Evolutionary conservation across 1,140 invertebrate species (phyloP).

Genomic region (Pomacea maculata): DNA sequence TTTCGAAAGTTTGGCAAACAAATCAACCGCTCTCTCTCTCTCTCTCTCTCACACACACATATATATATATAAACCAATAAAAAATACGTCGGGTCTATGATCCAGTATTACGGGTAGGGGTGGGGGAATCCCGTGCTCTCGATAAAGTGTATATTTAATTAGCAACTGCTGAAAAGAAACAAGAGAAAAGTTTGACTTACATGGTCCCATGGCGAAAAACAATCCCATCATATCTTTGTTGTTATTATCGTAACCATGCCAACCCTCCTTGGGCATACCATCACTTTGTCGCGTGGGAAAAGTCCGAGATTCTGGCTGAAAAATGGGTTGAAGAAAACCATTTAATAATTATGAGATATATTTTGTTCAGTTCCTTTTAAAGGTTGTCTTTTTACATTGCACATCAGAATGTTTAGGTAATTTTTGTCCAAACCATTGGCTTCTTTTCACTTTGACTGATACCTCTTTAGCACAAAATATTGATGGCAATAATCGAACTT

Average conservation of each 20-base stretch:
- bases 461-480: not conserved
- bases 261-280: slow-evolving; percentile 30
- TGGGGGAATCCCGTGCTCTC: too few species aligned
- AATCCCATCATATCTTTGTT: slow-evolving; percentile 53
- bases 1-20: too few species aligned
- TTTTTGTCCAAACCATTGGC: not conserved
- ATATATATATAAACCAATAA: too few species aligned
- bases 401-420: not conserved
- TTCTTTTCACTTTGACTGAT: not conserved
- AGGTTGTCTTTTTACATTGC: not conserved
- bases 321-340: not conserved
- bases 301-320: slow-evolving; percentile 20
- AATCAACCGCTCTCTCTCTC: too few species aligned
- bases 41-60: too few species aligned
- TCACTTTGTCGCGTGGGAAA: slow-evolving; percentile 16
- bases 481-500: not conserved
- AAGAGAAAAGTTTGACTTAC: slow-evolving; percentile 16
- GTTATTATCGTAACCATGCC: slow-evolving; percentile 55
- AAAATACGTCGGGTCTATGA: too few species aligned
- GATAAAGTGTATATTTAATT: too few species aligned
- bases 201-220: slow-evolving; percentile 57
- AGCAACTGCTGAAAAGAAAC: too few species aligned
- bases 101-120: too few species aligned
- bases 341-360: not conserved
- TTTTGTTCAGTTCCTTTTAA: not conserved